Evolutionary conservation across 53 echinoderm and acorn worm species (phyloP).

Genomic region (Holothuria leucospilota): DNA sequence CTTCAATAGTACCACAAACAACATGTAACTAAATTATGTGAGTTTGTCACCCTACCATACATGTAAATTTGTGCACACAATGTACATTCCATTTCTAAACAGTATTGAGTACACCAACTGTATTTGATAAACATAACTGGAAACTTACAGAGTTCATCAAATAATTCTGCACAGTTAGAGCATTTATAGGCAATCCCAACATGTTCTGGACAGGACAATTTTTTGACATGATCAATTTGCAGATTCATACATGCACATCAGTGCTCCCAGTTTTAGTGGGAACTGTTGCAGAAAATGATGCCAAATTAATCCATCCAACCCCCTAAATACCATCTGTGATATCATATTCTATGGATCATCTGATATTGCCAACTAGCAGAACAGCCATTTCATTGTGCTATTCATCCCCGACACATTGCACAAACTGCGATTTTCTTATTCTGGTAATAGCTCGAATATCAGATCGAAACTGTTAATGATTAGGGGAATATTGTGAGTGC

Average conservation of each 20-base stretch:
- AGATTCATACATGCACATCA: slow-evolving; percentile 10
- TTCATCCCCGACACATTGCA: background rate
- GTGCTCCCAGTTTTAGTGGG: background rate
- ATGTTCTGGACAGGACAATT: slow-evolving; percentile 10
- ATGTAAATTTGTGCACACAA: background rate
- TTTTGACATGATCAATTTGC: slow-evolving; percentile 14
- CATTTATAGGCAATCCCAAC: background rate
- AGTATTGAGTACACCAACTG: background rate
- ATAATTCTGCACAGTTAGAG: background rate
- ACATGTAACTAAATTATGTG: background rate
- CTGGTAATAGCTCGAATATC: background rate
- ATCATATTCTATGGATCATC: background rate
- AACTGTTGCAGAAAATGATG: background rate
- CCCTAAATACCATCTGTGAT: slow-evolving; percentile 1
- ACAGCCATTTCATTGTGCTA: background rate
- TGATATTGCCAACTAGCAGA: background rate
- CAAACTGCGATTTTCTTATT: background rate
- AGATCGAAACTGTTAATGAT: background rate
- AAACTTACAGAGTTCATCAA: background rate
- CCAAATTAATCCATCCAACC: background rate
- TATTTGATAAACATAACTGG: background rate
- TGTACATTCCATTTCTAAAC: slow-evolving; percentile 7
- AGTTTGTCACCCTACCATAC: too few species aligned
- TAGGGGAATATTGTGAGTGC: background rate
- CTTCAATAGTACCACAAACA: background rate